Evolutionary conservation across 2,888 invertebrate species (phyloP).

Genomic region (Lutraria lutraria): DNA sequence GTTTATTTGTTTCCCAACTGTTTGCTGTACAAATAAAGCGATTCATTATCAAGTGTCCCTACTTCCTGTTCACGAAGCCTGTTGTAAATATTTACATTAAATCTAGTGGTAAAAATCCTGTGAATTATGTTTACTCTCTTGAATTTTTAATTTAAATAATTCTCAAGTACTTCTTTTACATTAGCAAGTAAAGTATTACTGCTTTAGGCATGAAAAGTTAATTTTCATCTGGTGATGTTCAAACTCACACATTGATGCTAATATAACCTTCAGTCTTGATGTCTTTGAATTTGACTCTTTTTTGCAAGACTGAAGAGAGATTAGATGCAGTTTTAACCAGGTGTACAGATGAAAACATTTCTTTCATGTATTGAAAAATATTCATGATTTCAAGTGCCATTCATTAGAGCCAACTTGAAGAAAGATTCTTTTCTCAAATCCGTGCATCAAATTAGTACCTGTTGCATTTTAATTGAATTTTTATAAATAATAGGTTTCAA

Average conservation of each 20-base stretch:
- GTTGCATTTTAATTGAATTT: constrained; percentile 13
- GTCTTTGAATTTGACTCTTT: not conserved
- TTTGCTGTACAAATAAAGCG: constrained; percentile 39
- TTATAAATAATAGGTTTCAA: not conserved
- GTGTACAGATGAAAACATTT: not conserved
- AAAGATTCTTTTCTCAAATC: not conserved
- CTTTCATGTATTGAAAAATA: constrained; percentile 22
- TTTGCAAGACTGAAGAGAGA: not conserved
- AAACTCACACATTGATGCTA: constrained; percentile 22
- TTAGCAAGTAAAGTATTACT: constrained; percentile 24
- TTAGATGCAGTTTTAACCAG: not conserved
- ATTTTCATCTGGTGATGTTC: constrained; percentile 16
- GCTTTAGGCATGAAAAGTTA: constrained; percentile 38
- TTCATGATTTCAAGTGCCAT: constrained; percentile 14
- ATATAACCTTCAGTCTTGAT: not conserved
- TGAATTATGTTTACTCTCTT: constrained; percentile 28
- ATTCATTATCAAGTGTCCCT: constrained; percentile 40
- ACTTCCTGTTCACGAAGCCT: constrained; percentile 45
- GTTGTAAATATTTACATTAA: constrained; percentile 49
- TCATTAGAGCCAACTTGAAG: not conserved
- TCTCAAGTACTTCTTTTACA: constrained; percentile 16
- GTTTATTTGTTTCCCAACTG: constrained; percentile 17
- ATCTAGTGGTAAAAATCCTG: constrained; percentile 39
- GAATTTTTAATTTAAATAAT: constrained; percentile 32
- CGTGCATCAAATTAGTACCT: constrained; percentile 11